phyloP scores from a whole-genome alignment of 1,140 invertebrate species.

The Elymnias hypermnestra region DNA sequence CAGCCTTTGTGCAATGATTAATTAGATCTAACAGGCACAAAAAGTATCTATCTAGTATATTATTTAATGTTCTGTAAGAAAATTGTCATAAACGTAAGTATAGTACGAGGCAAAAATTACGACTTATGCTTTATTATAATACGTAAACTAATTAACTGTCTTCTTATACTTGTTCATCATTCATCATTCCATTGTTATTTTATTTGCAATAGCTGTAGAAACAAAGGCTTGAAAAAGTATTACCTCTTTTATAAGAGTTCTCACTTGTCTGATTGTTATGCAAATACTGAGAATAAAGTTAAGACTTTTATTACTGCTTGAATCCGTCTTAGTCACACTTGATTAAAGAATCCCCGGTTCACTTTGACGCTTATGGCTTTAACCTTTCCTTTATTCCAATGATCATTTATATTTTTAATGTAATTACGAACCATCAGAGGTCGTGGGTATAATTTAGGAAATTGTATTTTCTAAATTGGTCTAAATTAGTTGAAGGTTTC shows the following conservation, averaged over 20 bases:
- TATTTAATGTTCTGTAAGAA: too few relatives aligned
- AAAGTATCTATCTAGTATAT: too few relatives aligned
- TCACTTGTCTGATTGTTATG: constrained; percentile 43
- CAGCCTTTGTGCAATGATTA: too few relatives aligned
- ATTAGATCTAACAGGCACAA: too few relatives aligned
- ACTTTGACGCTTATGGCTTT: constrained; percentile 7
- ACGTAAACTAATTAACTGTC: not conserved
- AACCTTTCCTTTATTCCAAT: not conserved
- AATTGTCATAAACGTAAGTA: too few relatives aligned
- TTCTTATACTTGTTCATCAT: constrained; percentile 29
- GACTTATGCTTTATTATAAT: too few relatives aligned
- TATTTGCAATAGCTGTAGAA: constrained; percentile 34
- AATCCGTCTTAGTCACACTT: constrained; percentile 24
- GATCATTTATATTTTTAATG: not conserved
- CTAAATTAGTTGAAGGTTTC: too few relatives aligned
- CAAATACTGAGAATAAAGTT: constrained; percentile 28
- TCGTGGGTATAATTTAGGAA: too few relatives aligned
- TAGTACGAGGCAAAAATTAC: too few relatives aligned
- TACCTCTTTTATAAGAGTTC: constrained; percentile 39
- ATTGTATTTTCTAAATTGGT: too few relatives aligned
- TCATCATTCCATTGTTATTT: constrained; percentile 44
- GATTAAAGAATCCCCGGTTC: constrained; percentile 22
- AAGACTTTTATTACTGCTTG: constrained; percentile 32
- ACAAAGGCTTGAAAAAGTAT: constrained; percentile 28
- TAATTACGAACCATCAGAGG: too few relatives aligned